Evolutionary conservation across 1,140 invertebrate genomes (phyloP), one percentile per base, ranked within the genome.

Genomic region (Ips nitidus): DNA sequence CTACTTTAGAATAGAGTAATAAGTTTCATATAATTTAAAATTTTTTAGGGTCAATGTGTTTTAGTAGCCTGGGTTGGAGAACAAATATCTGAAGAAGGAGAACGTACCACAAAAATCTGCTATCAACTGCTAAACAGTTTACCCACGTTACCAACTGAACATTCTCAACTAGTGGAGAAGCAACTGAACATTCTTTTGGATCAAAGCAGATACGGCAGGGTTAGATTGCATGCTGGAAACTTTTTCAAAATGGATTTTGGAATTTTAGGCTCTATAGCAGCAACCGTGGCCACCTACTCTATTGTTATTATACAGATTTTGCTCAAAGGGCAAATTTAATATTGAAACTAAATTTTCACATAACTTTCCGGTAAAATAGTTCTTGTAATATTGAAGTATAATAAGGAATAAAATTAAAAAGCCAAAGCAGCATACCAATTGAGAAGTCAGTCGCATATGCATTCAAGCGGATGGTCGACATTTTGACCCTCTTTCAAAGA

Each of bases 281-380:
- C 66, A 2, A 61, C 57, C 4, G 57, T 68, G 8, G 66, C 52
- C 37, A 68, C 66, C 4, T 68, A 68, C 42, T 68, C 66, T 2
- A 68, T 68, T 36, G 66, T 68, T 3, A 60, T 68, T 3, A 68
- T 68, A 3, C 66, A 68, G 50, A 60, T 68, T 68, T 39, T 60
- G 36, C 22, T 65, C 7, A 61, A 61, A 40, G 22, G 22, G 36
- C 22, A 53, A 53, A 4, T 53, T 8, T 53, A 82, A 22, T 47
- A 47, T 4, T 22, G 22, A 22, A 22, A 22, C 22, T 22, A 22
- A 22, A 22, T 22, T 22, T 22, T 22, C 22, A 22, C 22, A 22
- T 22, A 22, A 22, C 22, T 22, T 22, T 22, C 22, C 22, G 22
- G 22, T 22, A 22, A 22, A 22, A 22, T 22, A 22, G 22, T 22